Evolutionary conservation across 2,888 invertebrate genomes (phyloP).

Genomic region (Vesta saturnalis): DNA sequence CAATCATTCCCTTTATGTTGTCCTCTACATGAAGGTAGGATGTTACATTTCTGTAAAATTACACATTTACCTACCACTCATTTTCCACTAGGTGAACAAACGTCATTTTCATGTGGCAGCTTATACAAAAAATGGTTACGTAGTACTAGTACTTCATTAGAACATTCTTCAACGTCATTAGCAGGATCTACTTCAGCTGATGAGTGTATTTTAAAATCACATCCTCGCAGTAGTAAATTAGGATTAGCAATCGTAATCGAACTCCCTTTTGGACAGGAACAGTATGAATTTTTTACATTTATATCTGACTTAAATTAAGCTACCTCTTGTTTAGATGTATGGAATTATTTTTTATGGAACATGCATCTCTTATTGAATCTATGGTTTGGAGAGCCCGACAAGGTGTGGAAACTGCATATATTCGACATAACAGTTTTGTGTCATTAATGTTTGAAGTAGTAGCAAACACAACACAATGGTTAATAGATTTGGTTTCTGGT

Average conservation of each 20-base stretch:
- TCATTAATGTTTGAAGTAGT: constrained; percentile 66
- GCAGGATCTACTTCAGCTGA: constrained; percentile 42
- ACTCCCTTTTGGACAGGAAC: constrained; percentile 66
- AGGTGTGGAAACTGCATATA: constrained; percentile 74
- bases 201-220: constrained; percentile 41
- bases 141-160: constrained; percentile 66
- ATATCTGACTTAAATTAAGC: neutral
- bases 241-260: constrained; percentile 75
- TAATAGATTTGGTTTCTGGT: constrained; percentile 65
- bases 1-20: constrained; percentile 38
- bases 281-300: constrained; percentile 54
- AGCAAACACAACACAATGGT: constrained; percentile 63
- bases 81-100: constrained; percentile 25
- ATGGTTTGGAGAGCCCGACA: constrained; percentile 76
- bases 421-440: constrained; percentile 62
- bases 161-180: constrained; percentile 54
- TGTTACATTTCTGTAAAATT: neutral
- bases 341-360: constrained; percentile 81
- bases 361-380: constrained; percentile 78
- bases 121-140: constrained; percentile 67
- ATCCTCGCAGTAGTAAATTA: constrained; percentile 63
- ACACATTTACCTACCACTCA: neutral
- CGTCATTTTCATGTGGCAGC: constrained; percentile 60
- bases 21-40: constrained; percentile 22
- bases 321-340: constrained; percentile 66